Base-by-base conservation (phyloP, 2,113 vertebrate genomes). In the Myotis lucifugus region DNA sequence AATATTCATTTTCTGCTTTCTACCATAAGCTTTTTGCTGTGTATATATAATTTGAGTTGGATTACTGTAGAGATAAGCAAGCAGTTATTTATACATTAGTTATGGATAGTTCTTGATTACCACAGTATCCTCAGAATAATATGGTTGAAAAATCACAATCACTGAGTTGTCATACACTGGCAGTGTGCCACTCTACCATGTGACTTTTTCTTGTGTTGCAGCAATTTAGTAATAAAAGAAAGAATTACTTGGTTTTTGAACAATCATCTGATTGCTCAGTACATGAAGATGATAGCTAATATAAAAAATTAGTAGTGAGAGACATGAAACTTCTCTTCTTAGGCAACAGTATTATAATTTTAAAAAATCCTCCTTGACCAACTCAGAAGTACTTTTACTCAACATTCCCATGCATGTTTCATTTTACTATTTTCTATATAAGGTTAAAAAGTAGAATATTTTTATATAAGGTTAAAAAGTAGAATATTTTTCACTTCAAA, bases 51-150 rank as follows among this genome's bases (percentile, higher is more conserved):
- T 95, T 95, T 96, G 59, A 95, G 96, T 93, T 97, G 89, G 85
- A 61, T 95, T 56, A 50, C 84, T 97, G 76, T 88, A 93, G 89
- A 97, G 94, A 96, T 97, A 97, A 97, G 97, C 96, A 97, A 97
- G 95, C 96, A 98, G 97, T 98, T 98, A 98, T 98, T 98, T 98
- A 97, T 97, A 97, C 98, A 98, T 98, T 98, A 98, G 98, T 98
- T 99, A 98, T 98, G 98, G 98, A 92, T 97, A 98, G 97, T 98
- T 98, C 98, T 97, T 94, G 95, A 99, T 98, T 98, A 98, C 97
- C 98, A 98, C 97, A 98, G 95, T 97, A 94, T 98, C 98, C 97
- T 98, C 96, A 93, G 97, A 98, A 98, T 98, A 98, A 98, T 97
- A 95, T 91, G 97, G 98, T 97, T 98, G 98, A 98, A 98, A 98